Evolutionary conservation across 2,113 vertebrate genomes (phyloP).

Genomic region (Notothenia rossii): DNA sequence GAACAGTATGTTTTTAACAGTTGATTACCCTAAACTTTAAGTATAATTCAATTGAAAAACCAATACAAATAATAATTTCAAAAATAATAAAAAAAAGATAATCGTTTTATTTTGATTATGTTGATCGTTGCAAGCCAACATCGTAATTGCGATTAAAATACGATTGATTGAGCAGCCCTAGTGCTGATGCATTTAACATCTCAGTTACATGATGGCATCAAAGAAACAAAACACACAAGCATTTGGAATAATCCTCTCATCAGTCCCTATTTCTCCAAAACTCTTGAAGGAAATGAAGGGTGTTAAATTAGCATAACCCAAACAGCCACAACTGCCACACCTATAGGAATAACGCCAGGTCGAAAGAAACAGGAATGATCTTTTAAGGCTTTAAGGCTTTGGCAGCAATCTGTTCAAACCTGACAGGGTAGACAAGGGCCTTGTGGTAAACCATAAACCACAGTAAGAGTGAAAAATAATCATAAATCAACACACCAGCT

Average conservation of each 20-base stretch:
- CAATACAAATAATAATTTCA: too few species aligned
- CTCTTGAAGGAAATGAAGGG: background rate
- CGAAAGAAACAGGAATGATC: background rate
- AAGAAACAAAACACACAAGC: too few species aligned
- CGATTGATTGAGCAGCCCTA: too few species aligned
- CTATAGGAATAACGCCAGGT: background rate
- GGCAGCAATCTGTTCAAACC: slow-evolving; percentile 21
- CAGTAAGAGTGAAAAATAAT: slow-evolving; percentile 30
- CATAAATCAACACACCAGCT: slow-evolving; percentile 19
- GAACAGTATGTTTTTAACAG: too few species aligned
- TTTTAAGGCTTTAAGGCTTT: slow-evolving; percentile 2
- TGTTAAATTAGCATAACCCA: background rate
- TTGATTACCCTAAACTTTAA: too few species aligned
- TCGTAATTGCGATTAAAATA: too few species aligned
- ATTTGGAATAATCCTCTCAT: too few species aligned
- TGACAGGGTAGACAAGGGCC: slow-evolving; percentile 18
- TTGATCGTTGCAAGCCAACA: too few species aligned
- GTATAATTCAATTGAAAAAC: too few species aligned
- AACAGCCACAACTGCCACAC: background rate
- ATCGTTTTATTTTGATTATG: too few species aligned
- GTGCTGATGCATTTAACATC: slow-evolving; percentile 2
- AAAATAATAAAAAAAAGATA: too few species aligned
- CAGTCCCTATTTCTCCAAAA: background rate
- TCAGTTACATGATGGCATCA: too few species aligned
- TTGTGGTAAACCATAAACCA: slow-evolving; percentile 42